Evolutionary conservation across 2,797 vertebrate species (phyloP).

Genomic region (Characodon lateralis): DNA sequence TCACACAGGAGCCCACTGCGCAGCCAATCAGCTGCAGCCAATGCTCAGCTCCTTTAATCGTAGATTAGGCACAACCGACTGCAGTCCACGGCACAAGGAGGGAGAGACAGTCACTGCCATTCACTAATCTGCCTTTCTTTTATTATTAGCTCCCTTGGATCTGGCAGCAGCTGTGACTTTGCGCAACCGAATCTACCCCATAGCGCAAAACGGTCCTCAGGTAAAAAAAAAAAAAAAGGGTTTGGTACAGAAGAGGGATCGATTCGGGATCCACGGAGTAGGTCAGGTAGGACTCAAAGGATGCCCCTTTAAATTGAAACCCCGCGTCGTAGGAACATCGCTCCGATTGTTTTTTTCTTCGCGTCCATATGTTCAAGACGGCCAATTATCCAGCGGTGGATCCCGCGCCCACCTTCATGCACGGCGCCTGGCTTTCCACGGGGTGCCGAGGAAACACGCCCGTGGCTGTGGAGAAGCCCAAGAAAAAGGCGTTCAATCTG

Average conservation of each 20-base stretch:
- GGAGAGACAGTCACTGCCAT: slow-evolving; percentile 53
- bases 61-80: slow-evolving; percentile 72
- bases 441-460: slow-evolving; percentile 81
- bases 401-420: slow-evolving; percentile 78
- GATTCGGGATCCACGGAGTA: slow-evolving; percentile 36
- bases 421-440: slow-evolving; percentile 80
- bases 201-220: slow-evolving; percentile 46
- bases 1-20: slow-evolving; percentile 41
- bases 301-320: slow-evolving; percentile 54
- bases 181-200: slow-evolving; percentile 29
- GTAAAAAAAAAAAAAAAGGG: slow-evolving; percentile 40
- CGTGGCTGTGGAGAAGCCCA: slow-evolving; percentile 83
- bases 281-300: slow-evolving; percentile 51
- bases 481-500: slow-evolving; percentile 91
- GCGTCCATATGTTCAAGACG: slow-evolving; percentile 72
- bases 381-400: slow-evolving; percentile 84
- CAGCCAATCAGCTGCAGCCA: slow-evolving; percentile 72
- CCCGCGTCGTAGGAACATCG: slow-evolving; percentile 41
- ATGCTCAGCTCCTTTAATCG: slow-evolving; percentile 68
- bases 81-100: slow-evolving; percentile 64
- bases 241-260: slow-evolving; percentile 20
- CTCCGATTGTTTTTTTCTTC: slow-evolving; percentile 16
- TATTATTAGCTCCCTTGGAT: slow-evolving; percentile 63
- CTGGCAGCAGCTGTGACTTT: slow-evolving; percentile 27
- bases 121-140: slow-evolving; percentile 47